Base-by-base conservation (phyloP, 2,888 invertebrate species). In the Sinopyrophorus schimmeli region DNA sequence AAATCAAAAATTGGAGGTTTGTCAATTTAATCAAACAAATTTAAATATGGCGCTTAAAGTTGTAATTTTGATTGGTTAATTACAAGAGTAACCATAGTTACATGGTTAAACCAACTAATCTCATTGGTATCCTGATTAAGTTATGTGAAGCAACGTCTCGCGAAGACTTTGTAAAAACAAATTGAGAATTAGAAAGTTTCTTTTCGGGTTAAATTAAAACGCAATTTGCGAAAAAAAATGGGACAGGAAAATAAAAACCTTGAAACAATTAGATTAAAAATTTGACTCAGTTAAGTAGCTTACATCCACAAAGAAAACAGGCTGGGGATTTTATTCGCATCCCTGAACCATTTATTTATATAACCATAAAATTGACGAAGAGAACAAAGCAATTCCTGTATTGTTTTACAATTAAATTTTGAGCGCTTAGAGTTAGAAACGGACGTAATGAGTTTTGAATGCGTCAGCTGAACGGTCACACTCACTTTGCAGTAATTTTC, bases 401-500 rank as follows among this genome's bases (percentile, higher is more conserved):
- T 51, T 51, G 47, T 51, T 51, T 51, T 51, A 51, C 51, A 51
- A 51, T 51, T 51, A 51, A 46, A 51, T 51, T 51, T 51, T 50
- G 39, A 44, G 46, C 46, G 41, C 38, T 47, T 42, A 35, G 26
- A 41, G 51, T 32, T 26, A 37, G 42, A 24, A 51, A 21, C 34
- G 34, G 51, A 28, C 35, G 38, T 51, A 51, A 51, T 51, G 47
- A 51, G 51, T 51, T 51, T 51, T 51, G 41, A 42, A 51, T 51
- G 31, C 47, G 51, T 42, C 41, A 51, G 42, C 47, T 51, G 47
- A 51, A 51, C 47, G 49, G 49, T 48, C 48, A 49, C 49, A 49
- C 39, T 49, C 49, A 49, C 39, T 49, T 49, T 49, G 26, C 39
- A 43, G 31, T 23, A 39, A 39, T 49, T 49, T 43, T 49, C 39